phyloP scores from a whole-genome alignment of 2,797 vertebrate species.

The Enteromius afrohamiltoni region DNA sequence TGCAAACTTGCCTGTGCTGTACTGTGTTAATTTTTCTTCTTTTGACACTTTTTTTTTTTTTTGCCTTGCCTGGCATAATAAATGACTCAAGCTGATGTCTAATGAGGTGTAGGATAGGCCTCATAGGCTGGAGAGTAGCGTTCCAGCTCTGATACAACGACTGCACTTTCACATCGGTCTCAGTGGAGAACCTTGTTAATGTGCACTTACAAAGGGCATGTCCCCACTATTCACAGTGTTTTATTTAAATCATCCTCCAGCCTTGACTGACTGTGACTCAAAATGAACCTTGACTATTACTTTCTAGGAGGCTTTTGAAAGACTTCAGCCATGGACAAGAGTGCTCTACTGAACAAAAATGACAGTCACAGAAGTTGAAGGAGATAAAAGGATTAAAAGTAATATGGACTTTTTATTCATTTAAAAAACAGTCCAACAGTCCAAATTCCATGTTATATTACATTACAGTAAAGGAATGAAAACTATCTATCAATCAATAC shows the following conservation, averaged over 20 bases:
- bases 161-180: conserved; percentile 11
- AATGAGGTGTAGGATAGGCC: conserved; percentile 54
- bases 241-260: conserved; percentile 8
- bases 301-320: conserved; percentile 11
- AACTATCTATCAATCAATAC: too few relatives aligned
- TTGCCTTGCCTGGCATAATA: conserved; percentile 48
- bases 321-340: not conserved
- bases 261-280: not conserved
- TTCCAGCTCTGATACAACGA: conserved; percentile 14
- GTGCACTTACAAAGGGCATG: conserved; percentile 20
- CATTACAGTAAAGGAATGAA: conserved; percentile 12
- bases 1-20: conserved; percentile 33
- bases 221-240: not conserved
- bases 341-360: conserved; percentile 1
- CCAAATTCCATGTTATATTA: not conserved
- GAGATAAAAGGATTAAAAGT: not conserved
- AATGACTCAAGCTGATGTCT: conserved; percentile 52
- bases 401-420: conserved; percentile 8
- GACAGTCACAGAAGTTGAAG: not conserved
- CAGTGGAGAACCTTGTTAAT: conserved; percentile 21
- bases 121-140: conserved; percentile 20
- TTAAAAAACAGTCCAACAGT: conserved; percentile 1
- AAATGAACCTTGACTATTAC: conserved; percentile 3
- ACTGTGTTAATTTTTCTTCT: conserved; percentile 55
- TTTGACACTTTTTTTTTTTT: conserved; percentile 49